Evolutionary conservation across 2,888 invertebrate genomes (phyloP).

Genomic region (Cinara cedri): DNA sequence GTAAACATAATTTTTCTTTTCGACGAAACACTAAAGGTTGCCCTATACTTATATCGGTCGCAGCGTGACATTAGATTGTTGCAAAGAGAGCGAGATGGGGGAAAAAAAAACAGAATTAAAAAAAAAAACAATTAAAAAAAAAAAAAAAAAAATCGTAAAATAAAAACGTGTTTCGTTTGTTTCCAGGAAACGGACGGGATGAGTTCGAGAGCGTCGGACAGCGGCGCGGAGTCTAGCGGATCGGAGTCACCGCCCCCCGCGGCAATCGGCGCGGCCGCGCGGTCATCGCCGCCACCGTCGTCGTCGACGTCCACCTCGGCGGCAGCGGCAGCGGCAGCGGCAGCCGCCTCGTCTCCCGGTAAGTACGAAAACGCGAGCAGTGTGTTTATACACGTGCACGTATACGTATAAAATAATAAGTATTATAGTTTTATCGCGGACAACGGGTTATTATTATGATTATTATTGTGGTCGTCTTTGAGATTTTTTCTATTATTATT

Average conservation of each 20-base stretch:
- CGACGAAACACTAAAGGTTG: too few species aligned
- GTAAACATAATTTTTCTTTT: too few species aligned
- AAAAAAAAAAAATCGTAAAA: too few species aligned
- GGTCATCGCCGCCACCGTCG: constrained; percentile 55
- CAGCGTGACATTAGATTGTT: too few species aligned
- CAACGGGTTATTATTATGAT: constrained; percentile 39
- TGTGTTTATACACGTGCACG: background rate
- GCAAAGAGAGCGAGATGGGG: too few species aligned
- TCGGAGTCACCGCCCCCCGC: constrained; percentile 48
- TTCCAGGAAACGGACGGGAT: constrained; percentile 54
- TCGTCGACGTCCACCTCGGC: constrained; percentile 62
- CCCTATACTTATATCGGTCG: too few species aligned
- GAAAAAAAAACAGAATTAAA: too few species aligned
- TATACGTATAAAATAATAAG: too few species aligned
- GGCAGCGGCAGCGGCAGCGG: constrained; percentile 60
- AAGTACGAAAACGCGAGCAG: background rate
- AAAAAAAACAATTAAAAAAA: too few species aligned
- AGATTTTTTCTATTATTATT: too few species aligned
- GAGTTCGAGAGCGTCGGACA: constrained; percentile 55
- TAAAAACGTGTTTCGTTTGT: constrained; percentile 27
- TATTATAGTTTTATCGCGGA: background rate
- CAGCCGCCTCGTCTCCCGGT: constrained; percentile 61
- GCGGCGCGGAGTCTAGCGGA: constrained; percentile 56
- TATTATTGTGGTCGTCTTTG: constrained; percentile 20
- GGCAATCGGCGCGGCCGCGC: constrained; percentile 55